phyloP scores from a whole-genome alignment of 53 echinoderm and acorn worm species.

The Astropecten irregularis region DNA sequence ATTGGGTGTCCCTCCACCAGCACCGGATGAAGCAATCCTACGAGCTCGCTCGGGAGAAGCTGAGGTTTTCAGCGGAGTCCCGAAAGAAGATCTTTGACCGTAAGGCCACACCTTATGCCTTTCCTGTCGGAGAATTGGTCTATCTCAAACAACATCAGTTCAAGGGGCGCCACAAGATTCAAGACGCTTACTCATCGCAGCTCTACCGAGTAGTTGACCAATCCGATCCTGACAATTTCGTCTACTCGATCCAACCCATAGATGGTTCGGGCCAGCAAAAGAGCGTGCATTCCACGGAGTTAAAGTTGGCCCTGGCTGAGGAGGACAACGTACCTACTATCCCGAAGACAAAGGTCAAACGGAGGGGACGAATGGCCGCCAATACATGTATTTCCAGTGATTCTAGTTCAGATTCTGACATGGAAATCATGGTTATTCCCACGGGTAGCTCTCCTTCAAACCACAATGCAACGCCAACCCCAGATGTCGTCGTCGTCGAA shows the following conservation, averaged over 20 bases:
- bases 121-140: neutral
- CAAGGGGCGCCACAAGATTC: constrained; percentile 11
- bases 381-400: neutral
- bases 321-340: neutral
- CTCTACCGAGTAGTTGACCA: neutral
- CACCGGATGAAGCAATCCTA: neutral
- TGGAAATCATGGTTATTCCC: neutral
- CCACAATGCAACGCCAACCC: too few species aligned
- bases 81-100: constrained; percentile 17
- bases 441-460: too few species aligned
- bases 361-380: too few species aligned
- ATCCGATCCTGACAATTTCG: constrained; percentile 1
- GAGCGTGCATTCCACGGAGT: neutral
- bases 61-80: neutral
- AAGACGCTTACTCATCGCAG: neutral
- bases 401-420: neutral
- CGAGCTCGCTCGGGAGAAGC: neutral
- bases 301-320: neutral
- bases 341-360: too few species aligned
- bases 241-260: neutral
- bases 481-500: too few species aligned
- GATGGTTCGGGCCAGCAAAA: neutral
- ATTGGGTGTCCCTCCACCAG: constrained; percentile 9
- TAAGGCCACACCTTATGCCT: constrained; percentile 13
- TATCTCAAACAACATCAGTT: constrained; percentile 17